Percentiles rank a stretch among this genome's conserved stretches.
Conservation (phyloP, 2,113 vertebrate species). For the Sceloporus tristichus region DNA sequence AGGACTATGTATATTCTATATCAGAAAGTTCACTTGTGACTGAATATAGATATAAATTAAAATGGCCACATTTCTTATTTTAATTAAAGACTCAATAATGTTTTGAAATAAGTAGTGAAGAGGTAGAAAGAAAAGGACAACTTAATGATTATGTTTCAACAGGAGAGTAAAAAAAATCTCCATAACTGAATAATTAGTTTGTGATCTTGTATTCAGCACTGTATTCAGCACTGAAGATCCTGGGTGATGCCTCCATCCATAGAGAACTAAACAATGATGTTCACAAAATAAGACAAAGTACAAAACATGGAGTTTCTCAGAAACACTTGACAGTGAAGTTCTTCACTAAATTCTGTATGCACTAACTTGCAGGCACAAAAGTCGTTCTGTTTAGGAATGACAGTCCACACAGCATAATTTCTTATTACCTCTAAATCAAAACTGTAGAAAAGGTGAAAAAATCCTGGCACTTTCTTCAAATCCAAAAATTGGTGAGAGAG, state of each 20-base stretch:
- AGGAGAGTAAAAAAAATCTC: background rate
- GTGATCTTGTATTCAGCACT: background rate
- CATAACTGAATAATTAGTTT: background rate
- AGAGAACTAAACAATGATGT: background rate
- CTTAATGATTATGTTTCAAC: background rate
- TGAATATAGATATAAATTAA: background rate
- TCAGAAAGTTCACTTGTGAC: background rate
- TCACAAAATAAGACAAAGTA: background rate
- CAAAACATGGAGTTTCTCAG: background rate
- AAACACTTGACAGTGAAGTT: background rate
- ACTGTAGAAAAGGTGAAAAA: conserved; percentile 94
- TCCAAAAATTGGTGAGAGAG: conserved; percentile 90
- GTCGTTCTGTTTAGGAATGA: background rate
- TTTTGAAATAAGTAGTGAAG: background rate
- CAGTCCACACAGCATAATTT: background rate
- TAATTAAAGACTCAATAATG: background rate
- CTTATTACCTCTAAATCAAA: conserved; percentile 88
- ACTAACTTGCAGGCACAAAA: background rate
- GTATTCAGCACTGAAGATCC: background rate
- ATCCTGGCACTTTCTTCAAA: conserved; percentile 89
- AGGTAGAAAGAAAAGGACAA: background rate
- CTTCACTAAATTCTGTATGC: background rate
- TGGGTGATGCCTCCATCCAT: background rate
- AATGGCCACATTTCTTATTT: conserved; percentile 2
- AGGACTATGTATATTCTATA: background rate